Conservation (phyloP, 2,113 vertebrate species). For the Rhinolophus ferrumequinum region DNA sequence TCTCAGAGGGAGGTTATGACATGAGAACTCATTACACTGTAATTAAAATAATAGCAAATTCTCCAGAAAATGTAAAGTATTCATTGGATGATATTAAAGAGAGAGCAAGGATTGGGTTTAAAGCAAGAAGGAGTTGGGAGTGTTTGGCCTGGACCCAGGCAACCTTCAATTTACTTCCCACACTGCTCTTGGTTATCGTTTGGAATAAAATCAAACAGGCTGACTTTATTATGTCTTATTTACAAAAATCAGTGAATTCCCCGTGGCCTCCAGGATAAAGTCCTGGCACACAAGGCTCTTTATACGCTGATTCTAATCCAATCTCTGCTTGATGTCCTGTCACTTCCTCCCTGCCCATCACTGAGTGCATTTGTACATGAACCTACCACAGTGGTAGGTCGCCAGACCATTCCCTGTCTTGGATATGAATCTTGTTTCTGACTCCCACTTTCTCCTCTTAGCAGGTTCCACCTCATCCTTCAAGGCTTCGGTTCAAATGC, state of each 20-base stretch:
- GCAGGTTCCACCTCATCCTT: background rate
- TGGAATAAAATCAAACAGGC: slow-evolving; percentile 23
- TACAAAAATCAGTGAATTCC: slow-evolving; percentile 41
- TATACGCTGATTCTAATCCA: background rate
- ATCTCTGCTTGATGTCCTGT: background rate
- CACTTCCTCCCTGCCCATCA: background rate
- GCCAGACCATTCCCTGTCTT: background rate
- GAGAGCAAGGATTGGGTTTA: background rate
- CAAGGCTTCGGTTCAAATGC: background rate
- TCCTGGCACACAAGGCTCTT: background rate
- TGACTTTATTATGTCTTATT: slow-evolving; percentile 57
- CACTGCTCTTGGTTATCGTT: slow-evolving; percentile 51
- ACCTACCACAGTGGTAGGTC: background rate
- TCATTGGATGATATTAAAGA: slow-evolving; percentile 29
- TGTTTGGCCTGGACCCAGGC: slow-evolving; percentile 51
- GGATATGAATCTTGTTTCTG: background rate
- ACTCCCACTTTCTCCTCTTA: background rate
- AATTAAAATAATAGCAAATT: slow-evolving; percentile 50
- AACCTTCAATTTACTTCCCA: slow-evolving; percentile 31
- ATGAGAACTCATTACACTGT: slow-evolving; percentile 35
- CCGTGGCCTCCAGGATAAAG: slow-evolving; percentile 29
- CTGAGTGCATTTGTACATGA: background rate
- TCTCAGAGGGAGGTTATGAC: slow-evolving; percentile 32
- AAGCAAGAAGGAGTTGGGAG: slow-evolving; percentile 3
- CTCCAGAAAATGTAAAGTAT: slow-evolving; percentile 56